These are phyloP conservation scores for Caenorhabditis becei DNA, from an alignment of 2,888 invertebrate species.

Conservation along the genomic window DNA sequence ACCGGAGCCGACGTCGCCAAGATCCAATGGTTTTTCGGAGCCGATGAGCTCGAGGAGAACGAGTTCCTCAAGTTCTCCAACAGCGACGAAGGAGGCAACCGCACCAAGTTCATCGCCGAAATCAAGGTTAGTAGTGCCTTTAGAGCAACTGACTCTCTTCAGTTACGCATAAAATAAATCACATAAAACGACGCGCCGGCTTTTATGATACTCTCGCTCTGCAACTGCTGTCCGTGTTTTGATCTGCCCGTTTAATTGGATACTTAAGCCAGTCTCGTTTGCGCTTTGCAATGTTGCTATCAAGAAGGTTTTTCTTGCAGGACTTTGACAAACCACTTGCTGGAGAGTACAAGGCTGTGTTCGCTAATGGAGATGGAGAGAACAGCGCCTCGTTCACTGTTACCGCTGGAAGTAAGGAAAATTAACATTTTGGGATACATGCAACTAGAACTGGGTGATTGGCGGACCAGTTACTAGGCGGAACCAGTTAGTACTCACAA, in stretches of 20 bases:
- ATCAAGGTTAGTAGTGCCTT: slow-evolving; percentile 74
- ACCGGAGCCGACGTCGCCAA: slow-evolving; percentile 77
- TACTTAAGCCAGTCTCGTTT: not conserved
- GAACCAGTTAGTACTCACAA: too few species aligned
- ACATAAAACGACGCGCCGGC: slow-evolving; percentile 49
- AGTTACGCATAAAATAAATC: slow-evolving; percentile 40
- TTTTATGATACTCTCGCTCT: slow-evolving; percentile 34
- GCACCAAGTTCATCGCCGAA: slow-evolving; percentile 76
- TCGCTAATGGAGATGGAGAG: slow-evolving; percentile 77
- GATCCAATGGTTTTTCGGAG: slow-evolving; percentile 79
- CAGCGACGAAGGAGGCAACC: slow-evolving; percentile 79
- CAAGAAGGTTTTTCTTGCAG: slow-evolving; percentile 70
- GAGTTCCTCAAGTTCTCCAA: slow-evolving; percentile 76
- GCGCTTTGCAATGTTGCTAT: too few species aligned
- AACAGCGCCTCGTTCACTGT: slow-evolving; percentile 81
- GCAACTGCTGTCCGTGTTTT: slow-evolving; percentile 39
- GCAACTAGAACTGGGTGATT: too few species aligned
- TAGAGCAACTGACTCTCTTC: slow-evolving; percentile 1
- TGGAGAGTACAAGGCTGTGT: slow-evolving; percentile 80
- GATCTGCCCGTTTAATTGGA: slow-evolving; percentile 45
- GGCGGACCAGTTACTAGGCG: too few species aligned
- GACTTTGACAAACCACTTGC: slow-evolving; percentile 81
- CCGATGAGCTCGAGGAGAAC: slow-evolving; percentile 77
- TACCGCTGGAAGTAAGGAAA: slow-evolving; percentile 79
- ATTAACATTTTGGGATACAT: too few species aligned